Evolutionary conservation across 1,140 invertebrate genomes (phyloP).

Genomic region (Calosoma granatense): DNA sequence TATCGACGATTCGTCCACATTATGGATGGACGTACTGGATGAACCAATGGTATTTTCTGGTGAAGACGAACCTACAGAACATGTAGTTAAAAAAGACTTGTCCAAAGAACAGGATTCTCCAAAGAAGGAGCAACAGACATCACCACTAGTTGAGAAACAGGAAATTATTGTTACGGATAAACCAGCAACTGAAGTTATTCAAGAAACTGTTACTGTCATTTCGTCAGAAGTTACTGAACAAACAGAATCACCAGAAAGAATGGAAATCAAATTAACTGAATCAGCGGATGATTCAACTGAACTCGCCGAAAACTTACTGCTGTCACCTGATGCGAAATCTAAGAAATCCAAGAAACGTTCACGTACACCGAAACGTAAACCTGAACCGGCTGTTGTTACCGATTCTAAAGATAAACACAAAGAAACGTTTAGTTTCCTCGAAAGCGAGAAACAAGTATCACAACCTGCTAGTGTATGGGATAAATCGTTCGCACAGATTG

Average conservation of each 20-base stretch:
- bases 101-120: neutral
- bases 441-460: neutral
- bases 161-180: neutral
- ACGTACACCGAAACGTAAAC: neutral
- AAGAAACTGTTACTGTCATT: neutral
- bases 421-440: neutral
- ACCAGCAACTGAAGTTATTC: neutral
- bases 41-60: slow-evolving; percentile 36
- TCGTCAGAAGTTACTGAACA: neutral
- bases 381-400: neutral
- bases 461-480: neutral
- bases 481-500: neutral
- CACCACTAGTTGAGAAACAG: too few relatives aligned
- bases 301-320: neutral
- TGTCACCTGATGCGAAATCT: neutral
- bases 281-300: neutral
- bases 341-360: neutral
- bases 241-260: neutral
- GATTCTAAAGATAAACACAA: neutral
- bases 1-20: slow-evolving; percentile 37
- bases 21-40: slow-evolving; percentile 43
- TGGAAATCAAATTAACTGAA: neutral
- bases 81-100: neutral
- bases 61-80: slow-evolving; percentile 15
- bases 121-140: too few relatives aligned